Conservation (phyloP, 2,797 vertebrate species). For the Lycodopsis pacificus region DNA sequence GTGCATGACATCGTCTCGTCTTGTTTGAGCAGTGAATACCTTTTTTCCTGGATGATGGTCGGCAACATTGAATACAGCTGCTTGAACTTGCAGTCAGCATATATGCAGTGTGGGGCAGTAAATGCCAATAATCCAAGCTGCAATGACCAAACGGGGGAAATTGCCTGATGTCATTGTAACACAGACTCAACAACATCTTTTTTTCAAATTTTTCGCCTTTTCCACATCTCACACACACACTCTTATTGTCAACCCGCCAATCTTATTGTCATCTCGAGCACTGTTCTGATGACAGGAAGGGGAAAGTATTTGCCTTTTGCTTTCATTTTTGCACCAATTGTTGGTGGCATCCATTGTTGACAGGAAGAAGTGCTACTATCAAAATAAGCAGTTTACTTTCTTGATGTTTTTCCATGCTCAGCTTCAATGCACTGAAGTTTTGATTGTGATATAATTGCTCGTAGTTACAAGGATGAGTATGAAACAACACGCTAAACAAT, state of each 20-base stretch:
- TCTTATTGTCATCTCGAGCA: slow-evolving; percentile 27
- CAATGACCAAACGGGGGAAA: slow-evolving; percentile 37
- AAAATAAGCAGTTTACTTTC: slow-evolving; percentile 17
- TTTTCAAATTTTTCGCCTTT: neutral
- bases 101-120: slow-evolving; percentile 19
- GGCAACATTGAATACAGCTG: slow-evolving; percentile 47
- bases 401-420: slow-evolving; percentile 32
- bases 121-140: slow-evolving; percentile 55
- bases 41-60: slow-evolving; percentile 56
- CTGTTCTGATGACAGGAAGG: slow-evolving; percentile 9
- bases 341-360: slow-evolving; percentile 11
- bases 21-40: slow-evolving; percentile 64
- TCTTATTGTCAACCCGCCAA: slow-evolving; percentile 24
- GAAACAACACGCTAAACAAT: slow-evolving; percentile 50
- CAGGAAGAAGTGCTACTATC: slow-evolving; percentile 3
- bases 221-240: slow-evolving; percentile 1
- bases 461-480: slow-evolving; percentile 42
- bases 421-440: slow-evolving; percentile 31
- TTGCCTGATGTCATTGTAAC: slow-evolving; percentile 30
- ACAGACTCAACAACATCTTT: slow-evolving; percentile 8
- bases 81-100: slow-evolving; percentile 59
- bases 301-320: slow-evolving; percentile 36
- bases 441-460: slow-evolving; percentile 59
- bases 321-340: slow-evolving; percentile 35
- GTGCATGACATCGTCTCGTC: slow-evolving; percentile 68